These are phyloP conservation scores for Polydrusus cervinus DNA, from an alignment of 2,888 invertebrate species.

Conservation along the genomic window DNA sequence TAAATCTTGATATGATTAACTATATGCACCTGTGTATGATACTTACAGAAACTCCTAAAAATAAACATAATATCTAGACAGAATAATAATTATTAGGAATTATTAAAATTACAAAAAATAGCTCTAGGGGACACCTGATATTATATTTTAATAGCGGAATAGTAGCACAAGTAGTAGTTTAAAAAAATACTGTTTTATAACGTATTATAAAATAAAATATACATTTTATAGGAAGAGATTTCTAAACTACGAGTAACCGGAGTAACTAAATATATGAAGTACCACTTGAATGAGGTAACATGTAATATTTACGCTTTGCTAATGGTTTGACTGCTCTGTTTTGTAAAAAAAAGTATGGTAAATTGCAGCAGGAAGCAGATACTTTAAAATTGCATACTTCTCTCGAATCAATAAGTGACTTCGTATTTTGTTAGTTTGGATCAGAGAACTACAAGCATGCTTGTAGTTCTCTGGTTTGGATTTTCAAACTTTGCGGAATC, in stretches of 20 bases:
- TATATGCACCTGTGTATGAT: too few species aligned
- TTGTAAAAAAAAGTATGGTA: background rate
- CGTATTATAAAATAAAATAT: constrained; percentile 17
- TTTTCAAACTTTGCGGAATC: too few species aligned
- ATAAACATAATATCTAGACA: too few species aligned
- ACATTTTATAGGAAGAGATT: background rate
- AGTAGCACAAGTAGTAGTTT: background rate
- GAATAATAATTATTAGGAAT: background rate
- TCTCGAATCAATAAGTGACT: too few species aligned
- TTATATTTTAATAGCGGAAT: constrained; percentile 11
- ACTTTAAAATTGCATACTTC: background rate
- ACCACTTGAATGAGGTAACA: constrained; percentile 11
- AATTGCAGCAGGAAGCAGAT: background rate
- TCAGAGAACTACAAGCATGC: too few species aligned
- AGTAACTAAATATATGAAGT: background rate
- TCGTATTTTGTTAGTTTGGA: too few species aligned
- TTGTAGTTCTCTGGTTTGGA: too few species aligned
- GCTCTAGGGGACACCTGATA: constrained; percentile 16
- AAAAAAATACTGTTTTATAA: constrained; percentile 11
- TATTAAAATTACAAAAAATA: constrained; percentile 12
- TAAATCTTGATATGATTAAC: too few species aligned
- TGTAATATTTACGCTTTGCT: constrained; percentile 2
- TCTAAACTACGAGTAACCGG: background rate
- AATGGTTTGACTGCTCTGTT: background rate
- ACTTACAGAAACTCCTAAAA: too few species aligned